Evolutionary conservation across 92 coral and sea anemone genomes (phyloP), one percentile per base, ranked within the genome.

Genomic region (Ricordea florida): DNA sequence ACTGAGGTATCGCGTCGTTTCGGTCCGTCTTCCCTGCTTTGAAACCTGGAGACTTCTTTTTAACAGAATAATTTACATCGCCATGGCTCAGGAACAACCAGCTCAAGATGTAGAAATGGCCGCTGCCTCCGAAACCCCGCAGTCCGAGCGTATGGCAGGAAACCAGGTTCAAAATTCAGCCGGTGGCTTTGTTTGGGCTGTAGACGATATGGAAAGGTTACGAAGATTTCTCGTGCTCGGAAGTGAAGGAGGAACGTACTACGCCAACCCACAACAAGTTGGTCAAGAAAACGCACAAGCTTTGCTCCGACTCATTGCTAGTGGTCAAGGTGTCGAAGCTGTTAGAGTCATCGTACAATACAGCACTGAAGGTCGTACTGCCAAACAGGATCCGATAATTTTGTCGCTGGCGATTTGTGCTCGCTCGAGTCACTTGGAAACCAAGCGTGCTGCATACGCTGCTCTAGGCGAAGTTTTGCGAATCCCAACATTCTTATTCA

Each of bases 401-500:
- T 51, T 84, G 58, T 82, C 92, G 1, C 79, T 91, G 3, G 98
- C 98, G 0, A 82, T 81, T 45, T 94, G 88, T 17, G 97, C 98
- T 5, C 89, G 97, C n/a, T 87, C 82, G 14, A 53, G 42, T 0
- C 74, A 94, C 77, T 7, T 72, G 48, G 72, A 46, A 28, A 94
- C 98, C 25, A 91, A 94, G 75, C 74, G 72, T 4, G 89, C 85
- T 17, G 98, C 97, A 2, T 94, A 94, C 48, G 84, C 69, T 7
- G 85, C 66, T n/a, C 15, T 89, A 57, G 66, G 62, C 21, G 46
- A 87, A 57, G 92, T 94, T 1, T 82, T 93, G 42, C 79, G 97
- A 49, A 94, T 85, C 56, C 98, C 98, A 4, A 94, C 98, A 2
- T 94, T 85, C 61, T 74, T 94, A 27, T 94, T 94, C 76, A 76